phyloP scores from a whole-genome alignment of 2,888 invertebrate species.

The Orgyia antiqua region DNA sequence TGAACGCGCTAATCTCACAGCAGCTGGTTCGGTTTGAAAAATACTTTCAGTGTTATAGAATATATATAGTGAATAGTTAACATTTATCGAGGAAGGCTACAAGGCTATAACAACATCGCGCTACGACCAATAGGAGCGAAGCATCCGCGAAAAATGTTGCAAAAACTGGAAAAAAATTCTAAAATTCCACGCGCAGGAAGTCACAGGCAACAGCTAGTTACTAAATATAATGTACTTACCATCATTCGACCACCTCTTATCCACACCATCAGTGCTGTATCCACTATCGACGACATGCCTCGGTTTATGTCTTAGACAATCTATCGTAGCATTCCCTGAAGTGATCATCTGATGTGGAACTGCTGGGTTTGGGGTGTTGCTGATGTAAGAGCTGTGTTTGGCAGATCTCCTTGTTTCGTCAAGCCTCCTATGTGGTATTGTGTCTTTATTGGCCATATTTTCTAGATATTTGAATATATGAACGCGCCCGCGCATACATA shows the following conservation, averaged over 20 bases:
- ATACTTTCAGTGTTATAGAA: too few species aligned
- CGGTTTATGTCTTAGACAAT: slow-evolving; percentile 68
- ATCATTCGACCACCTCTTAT: slow-evolving; percentile 92
- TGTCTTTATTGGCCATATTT: slow-evolving; percentile 87
- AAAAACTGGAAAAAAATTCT: too few species aligned
- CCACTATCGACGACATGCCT: slow-evolving; percentile 92
- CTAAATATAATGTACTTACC: slow-evolving; percentile 59
- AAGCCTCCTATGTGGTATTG: slow-evolving; percentile 65
- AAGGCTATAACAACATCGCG: too few species aligned
- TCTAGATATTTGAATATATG: slow-evolving; percentile 97
- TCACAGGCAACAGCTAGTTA: too few species aligned
- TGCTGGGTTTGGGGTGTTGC: slow-evolving; percentile 45
- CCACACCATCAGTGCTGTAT: slow-evolving; percentile 91
- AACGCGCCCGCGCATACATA: slow-evolving; percentile 94
- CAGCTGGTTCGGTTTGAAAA: too few species aligned
- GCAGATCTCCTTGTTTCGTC: slow-evolving; percentile 68
- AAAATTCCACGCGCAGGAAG: too few species aligned
- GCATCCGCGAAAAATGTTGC: too few species aligned
- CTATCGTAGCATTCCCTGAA: slow-evolving; percentile 69
- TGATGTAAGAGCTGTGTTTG: slow-evolving; percentile 62
- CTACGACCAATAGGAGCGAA: too few species aligned
- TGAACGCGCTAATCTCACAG: too few species aligned
- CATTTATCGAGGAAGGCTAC: too few species aligned
- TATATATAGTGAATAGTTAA: too few species aligned
- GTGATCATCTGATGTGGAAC: slow-evolving; percentile 56